Percentiles rank a stretch among this genome's conserved stretches.
phyloP scores from a whole-genome alignment of 2,888 invertebrate genomes.

The Netelia virgata region DNA sequence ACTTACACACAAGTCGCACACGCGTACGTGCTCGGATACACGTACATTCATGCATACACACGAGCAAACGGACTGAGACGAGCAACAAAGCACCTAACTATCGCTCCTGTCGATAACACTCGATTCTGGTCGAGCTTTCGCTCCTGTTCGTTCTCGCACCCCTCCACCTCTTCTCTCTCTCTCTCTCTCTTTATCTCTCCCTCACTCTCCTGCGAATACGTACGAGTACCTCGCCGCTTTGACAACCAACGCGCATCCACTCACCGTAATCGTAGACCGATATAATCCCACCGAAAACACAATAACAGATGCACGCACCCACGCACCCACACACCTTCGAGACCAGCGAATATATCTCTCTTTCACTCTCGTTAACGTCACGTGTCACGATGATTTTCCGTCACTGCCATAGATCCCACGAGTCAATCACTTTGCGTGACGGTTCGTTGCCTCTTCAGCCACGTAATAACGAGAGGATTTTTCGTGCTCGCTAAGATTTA shows the following conservation, averaged over 20 bases:
- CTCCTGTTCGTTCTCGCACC: conserved; percentile 22
- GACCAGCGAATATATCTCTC: conserved; percentile 6
- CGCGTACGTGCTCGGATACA: conserved; percentile 4
- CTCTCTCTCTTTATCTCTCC: conserved; percentile 7
- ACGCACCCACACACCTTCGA: neutral
- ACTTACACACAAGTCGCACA: neutral
- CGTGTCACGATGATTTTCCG: conserved; percentile 66
- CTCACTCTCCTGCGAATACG: neutral
- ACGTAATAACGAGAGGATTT: conserved; percentile 33
- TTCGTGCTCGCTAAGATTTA: neutral
- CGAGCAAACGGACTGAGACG: neutral
- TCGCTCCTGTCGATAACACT: conserved; percentile 65
- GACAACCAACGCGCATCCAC: conserved; percentile 12
- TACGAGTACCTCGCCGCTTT: neutral
- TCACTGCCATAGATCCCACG: conserved; percentile 52
- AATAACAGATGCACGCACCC: conserved; percentile 1
- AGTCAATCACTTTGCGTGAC: conserved; percentile 48
- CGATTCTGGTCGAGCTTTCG: conserved; percentile 56
- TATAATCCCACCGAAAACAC: conserved; percentile 22
- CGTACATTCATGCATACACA: conserved; percentile 35
- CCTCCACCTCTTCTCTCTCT: conserved; percentile 7
- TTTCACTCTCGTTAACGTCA: conserved; percentile 65
- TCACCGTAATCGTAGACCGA: conserved; percentile 24
- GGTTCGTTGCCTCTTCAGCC: conserved; percentile 48
- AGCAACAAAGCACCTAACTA: conserved; percentile 48